phyloP scores from a whole-genome alignment of 2,888 invertebrate genomes.

The Diadromus collaris region DNA sequence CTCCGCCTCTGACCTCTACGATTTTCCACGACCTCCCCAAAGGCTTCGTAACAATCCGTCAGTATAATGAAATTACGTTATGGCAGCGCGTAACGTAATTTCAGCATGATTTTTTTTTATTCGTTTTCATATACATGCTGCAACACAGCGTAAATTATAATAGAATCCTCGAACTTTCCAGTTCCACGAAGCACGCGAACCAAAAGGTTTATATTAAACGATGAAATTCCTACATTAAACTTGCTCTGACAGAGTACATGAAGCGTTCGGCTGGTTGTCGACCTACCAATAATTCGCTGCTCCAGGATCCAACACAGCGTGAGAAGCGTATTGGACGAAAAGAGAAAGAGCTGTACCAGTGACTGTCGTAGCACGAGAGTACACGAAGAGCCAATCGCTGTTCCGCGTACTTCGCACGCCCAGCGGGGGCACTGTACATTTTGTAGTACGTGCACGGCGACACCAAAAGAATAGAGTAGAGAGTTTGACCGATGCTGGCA shows the following conservation, averaged over 20 bases:
- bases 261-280: not conserved
- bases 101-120: not conserved
- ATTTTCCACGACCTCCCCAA: not conserved
- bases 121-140: not conserved
- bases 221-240: constrained; percentile 17
- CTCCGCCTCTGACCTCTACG: not conserved
- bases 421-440: not conserved
- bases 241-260: not conserved
- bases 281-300: not conserved
- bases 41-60: not conserved
- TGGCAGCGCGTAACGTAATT: too few species aligned
- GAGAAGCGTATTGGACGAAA: not conserved
- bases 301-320: not conserved
- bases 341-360: not conserved
- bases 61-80: not conserved
- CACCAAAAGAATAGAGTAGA: constrained; percentile 15
- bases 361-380: not conserved
- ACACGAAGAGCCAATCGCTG: not conserved
- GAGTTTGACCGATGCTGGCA: constrained; percentile 27
- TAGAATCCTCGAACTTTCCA: constrained; percentile 9
- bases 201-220: constrained; percentile 9
- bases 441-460: not conserved
- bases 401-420: not conserved
- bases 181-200: constrained; percentile 3
- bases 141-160: not conserved